Percentiles rank a stretch among this genome's conserved stretches.
These are phyloP conservation scores for Gymnocheta viridis DNA, from an alignment of 2,888 invertebrate genomes.

Conservation along the genomic window DNA sequence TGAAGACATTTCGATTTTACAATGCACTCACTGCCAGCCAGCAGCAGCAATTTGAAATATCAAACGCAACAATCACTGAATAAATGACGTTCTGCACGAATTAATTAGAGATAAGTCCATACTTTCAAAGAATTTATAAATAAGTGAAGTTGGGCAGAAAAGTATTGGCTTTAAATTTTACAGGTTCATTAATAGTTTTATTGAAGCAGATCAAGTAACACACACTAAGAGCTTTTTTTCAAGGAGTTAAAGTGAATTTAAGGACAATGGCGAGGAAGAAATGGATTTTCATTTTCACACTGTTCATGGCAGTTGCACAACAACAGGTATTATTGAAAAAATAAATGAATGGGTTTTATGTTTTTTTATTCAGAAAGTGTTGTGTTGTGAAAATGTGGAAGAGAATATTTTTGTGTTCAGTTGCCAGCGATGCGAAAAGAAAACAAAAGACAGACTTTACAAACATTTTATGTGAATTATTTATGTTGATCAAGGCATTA, in stretches of 20 bases:
- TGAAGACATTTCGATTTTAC: constrained; percentile 19
- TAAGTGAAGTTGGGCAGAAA: constrained; percentile 21
- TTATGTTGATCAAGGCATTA: too few species aligned
- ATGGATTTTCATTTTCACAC: constrained; percentile 37
- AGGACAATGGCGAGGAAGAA: constrained; percentile 40
- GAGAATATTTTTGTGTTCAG: too few species aligned
- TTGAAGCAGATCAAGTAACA: constrained; percentile 2
- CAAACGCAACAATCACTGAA: constrained; percentile 47
- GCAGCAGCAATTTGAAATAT: constrained; percentile 32
- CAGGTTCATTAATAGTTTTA: constrained; percentile 24
- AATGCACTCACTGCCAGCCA: constrained; percentile 12
- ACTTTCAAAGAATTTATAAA: constrained; percentile 37
- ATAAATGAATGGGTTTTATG: too few species aligned
- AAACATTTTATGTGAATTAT: too few species aligned
- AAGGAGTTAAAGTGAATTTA: background rate
- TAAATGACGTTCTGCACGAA: constrained; percentile 63
- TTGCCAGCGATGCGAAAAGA: too few species aligned
- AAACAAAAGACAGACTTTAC: too few species aligned
- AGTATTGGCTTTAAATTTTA: constrained; percentile 10
- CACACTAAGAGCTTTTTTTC: background rate
- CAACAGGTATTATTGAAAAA: constrained; percentile 32
- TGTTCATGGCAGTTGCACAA: constrained; percentile 15
- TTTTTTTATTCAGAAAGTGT: too few species aligned
- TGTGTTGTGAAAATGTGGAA: too few species aligned
- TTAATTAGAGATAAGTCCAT: constrained; percentile 53